A percentile compares a stretch with the other conserved stretches of the same genome.
These are phyloP conservation scores for Jordanella pulchra DNA, from an alignment of 2,797 vertebrate species.

Conservation along the genomic window DNA sequence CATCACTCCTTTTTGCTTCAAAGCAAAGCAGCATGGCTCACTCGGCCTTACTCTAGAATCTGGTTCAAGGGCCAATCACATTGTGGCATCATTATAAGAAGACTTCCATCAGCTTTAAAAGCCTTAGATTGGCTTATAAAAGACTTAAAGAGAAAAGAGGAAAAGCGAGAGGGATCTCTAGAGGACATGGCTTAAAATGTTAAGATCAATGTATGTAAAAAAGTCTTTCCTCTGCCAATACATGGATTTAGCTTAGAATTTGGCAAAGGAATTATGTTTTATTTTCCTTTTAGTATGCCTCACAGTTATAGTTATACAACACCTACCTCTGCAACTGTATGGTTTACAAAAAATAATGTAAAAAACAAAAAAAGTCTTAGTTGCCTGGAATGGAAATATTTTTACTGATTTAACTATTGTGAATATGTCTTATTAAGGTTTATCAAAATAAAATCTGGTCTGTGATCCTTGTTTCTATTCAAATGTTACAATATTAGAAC, in stretches of 20 bases:
- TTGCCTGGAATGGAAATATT: background rate
- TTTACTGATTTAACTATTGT: background rate
- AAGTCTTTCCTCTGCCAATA: constrained; percentile 44
- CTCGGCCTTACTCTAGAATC: constrained; percentile 29
- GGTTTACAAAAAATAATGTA: background rate
- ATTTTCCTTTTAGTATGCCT: background rate
- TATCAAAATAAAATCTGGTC: background rate
- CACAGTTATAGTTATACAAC: too few relatives aligned
- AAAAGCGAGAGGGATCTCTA: constrained; percentile 32
- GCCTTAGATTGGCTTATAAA: constrained; percentile 45
- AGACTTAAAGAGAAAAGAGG: constrained; percentile 14
- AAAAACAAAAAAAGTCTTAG: background rate
- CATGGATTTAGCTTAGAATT: background rate
- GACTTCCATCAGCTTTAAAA: constrained; percentile 43
- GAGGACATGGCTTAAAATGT: constrained; percentile 51
- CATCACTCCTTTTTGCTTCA: constrained; percentile 34
- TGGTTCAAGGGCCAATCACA: constrained; percentile 32
- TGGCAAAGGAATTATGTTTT: background rate
- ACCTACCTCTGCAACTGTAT: too few relatives aligned
- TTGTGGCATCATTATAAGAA: constrained; percentile 31
- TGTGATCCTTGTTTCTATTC: background rate
- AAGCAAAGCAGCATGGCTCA: constrained; percentile 25
- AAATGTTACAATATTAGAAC: background rate
- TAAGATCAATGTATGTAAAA: constrained; percentile 28
- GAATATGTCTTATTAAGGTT: background rate